Conservation (phyloP, 2,113 vertebrate species). For the Boleophthalmus pectinirostris region DNA sequence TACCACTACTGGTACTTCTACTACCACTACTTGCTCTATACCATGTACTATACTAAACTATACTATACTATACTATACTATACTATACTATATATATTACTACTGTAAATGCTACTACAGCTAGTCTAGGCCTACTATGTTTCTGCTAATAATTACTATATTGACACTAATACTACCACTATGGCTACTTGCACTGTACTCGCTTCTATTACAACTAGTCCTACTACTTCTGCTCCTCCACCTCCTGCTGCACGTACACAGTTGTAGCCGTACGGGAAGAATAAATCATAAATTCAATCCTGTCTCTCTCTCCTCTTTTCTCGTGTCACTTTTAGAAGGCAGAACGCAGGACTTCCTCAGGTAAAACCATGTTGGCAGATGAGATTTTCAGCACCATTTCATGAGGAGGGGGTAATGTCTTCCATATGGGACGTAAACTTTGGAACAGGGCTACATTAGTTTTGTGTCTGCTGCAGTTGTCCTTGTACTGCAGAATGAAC, state of each 20-base stretch:
- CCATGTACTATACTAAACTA: too few species aligned
- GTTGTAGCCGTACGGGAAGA: background rate
- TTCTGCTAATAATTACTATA: too few species aligned
- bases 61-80: too few species aligned
- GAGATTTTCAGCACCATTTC: constrained; percentile 52
- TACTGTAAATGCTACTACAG: too few species aligned
- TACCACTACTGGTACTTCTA: too few species aligned
- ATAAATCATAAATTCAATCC: background rate
- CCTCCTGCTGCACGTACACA: background rate
- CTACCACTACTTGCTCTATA: too few species aligned
- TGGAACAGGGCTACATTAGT: constrained; percentile 7
- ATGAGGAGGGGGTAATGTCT: constrained; percentile 57
- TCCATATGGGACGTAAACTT: constrained; percentile 61
- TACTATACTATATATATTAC: too few species aligned
- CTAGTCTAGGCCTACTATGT: too few species aligned
- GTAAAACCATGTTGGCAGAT: constrained; percentile 51
- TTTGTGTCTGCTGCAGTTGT: constrained; percentile 26
- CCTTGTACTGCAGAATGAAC: background rate
- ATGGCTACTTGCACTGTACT: too few species aligned
- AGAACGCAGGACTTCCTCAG: constrained; percentile 23
- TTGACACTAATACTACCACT: too few species aligned
- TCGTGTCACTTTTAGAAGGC: background rate
- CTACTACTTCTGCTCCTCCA: background rate
- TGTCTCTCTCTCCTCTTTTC: background rate
- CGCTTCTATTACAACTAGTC: too few species aligned